A percentile compares a stretch with the other conserved stretches of the same genome.
Conservation (phyloP, 1,140 invertebrate species). For the Streblospio benedicti region DNA sequence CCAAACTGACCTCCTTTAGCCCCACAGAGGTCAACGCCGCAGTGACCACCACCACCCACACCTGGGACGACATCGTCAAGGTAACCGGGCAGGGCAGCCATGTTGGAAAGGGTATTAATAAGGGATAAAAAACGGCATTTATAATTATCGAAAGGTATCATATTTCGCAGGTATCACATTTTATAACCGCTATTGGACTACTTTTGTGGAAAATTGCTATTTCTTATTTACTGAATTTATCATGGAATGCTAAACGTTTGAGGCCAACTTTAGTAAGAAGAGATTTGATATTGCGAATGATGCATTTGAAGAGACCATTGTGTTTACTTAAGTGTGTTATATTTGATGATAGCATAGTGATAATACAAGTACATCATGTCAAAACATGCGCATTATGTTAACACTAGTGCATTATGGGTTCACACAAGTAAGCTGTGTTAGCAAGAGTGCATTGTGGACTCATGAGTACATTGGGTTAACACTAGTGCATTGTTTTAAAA, state of each 20-base stretch:
- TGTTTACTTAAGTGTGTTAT: no score
- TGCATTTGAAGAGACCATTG: no score
- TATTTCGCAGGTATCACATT: no score
- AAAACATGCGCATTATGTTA: no score
- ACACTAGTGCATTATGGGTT: no score
- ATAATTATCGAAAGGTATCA: no score
- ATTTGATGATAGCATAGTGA: no score
- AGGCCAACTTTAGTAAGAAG: no score
- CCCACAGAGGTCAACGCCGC: conserved; percentile 42
- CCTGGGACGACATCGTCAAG: conserved; percentile 67
- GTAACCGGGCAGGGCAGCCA: conserved; percentile 47
- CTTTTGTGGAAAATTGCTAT: no score
- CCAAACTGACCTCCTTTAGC: conserved; percentile 63
- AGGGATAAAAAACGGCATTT: neutral
- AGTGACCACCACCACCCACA: conserved; percentile 46
- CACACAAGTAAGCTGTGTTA: neutral
- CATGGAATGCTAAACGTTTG: neutral
- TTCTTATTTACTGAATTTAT: neutral
- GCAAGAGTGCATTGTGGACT: neutral
- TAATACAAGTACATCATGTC: no score
- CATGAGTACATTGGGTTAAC: neutral
- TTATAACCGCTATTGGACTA: no score
- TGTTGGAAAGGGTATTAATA: neutral
- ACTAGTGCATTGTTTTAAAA: neutral
- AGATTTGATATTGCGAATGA: no score